These are phyloP conservation scores for Eustalomyia histrio DNA, from an alignment of 2,888 invertebrate species.

Conservation along the genomic window DNA sequence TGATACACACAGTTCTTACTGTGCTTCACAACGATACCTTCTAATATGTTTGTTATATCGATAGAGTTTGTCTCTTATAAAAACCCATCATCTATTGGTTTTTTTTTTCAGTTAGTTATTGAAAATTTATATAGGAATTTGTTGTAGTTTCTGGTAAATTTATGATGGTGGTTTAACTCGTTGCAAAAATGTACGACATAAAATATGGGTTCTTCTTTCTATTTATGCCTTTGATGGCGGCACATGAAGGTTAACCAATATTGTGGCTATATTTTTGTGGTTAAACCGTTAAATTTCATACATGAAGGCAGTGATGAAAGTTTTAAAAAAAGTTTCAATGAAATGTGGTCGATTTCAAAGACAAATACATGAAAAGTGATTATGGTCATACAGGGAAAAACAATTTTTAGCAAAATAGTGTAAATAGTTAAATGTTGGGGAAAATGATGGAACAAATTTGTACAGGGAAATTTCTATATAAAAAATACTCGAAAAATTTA, in stretches of 20 bases:
- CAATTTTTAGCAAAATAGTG: not conserved
- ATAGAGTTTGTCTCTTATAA: not conserved
- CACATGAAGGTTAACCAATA: slow-evolving; percentile 47
- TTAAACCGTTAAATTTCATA: slow-evolving; percentile 41
- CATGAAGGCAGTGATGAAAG: slow-evolving; percentile 23
- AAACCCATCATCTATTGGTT: not conserved
- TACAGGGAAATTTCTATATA: not conserved
- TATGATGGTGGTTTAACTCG: not conserved
- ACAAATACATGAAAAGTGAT: not conserved
- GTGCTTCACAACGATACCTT: not conserved
- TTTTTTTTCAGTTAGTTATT: not conserved
- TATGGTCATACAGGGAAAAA: not conserved
- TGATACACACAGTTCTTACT: slow-evolving; percentile 6
- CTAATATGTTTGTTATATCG: too few relatives aligned
- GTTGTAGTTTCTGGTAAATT: slow-evolving; percentile 7
- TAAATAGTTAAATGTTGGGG: not conserved
- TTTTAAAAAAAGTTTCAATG: slow-evolving; percentile 36
- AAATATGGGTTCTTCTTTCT: slow-evolving; percentile 34
- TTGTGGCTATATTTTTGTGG: slow-evolving; percentile 49
- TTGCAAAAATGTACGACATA: not conserved
- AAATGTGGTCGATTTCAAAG: slow-evolving; percentile 38
- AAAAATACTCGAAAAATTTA: not conserved
- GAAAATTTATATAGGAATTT: slow-evolving; percentile 4
- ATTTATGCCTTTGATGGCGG: slow-evolving; percentile 29
- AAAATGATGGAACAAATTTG: not conserved